Evolutionary conservation across 2,113 vertebrate species (phyloP), one percentile per base, ranked within the genome.

Genomic region (Labrus mixtus): DNA sequence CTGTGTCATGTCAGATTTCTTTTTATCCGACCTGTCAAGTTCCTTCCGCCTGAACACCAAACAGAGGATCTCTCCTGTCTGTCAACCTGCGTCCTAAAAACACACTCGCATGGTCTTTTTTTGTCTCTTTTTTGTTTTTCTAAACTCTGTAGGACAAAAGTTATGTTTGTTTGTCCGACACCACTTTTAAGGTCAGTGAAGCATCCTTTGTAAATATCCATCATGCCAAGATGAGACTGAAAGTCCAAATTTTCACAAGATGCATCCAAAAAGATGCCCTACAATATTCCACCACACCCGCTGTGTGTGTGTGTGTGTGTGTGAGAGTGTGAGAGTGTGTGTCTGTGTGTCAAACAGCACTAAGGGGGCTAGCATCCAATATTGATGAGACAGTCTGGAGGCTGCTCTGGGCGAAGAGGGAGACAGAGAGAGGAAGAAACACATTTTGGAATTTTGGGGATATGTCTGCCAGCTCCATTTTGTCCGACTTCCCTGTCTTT

Each of bases 321-420:
- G 20, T 56, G n/a, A n/a, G n/a, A 37, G 46, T 41, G 15, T 25
- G n/a, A n/a, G n/a, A n/a, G 60, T 43, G 48, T 68, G 57, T 54
- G 67, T 5, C 1, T 76, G 23, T 77, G 67, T 29, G 55, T 76
- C 45, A 54, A 46, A 75, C 48, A 64, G 29, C 29, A 64, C 80
- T 72, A 48, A 75, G 50, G 67, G 39, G 82, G 77, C 76, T 50
- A 3, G 22, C 60, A 88, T 91, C 41, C 55, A 91, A 73, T 81
- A 93, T 93, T 81, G 61, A 93, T 88, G 76, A 86, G 43, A 25
- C 84, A 60, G 85, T 88, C 87, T 91, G 87, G 76, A 77, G 69
- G 0, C 66, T 74, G 86, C 87, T 82, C 57, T 7, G 48, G 80
- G 83, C 73, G 3, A 37, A 63, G 51, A 81, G 73, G 3, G 20